These are phyloP conservation scores for Oostethus manadensis DNA, from an alignment of 2,113 vertebrate species.

Conservation along the genomic window DNA sequence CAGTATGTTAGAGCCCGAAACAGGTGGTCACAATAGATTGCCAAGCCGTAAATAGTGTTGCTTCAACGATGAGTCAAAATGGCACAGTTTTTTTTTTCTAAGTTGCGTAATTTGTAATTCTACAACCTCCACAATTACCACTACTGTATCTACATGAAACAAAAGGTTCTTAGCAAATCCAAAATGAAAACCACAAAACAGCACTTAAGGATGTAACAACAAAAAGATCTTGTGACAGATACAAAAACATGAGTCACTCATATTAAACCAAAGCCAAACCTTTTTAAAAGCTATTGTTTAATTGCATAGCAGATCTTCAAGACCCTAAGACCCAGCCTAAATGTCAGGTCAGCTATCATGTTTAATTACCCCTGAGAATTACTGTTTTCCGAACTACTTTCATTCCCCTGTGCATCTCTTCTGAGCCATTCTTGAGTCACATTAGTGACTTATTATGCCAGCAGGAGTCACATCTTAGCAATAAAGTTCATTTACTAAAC, in stretches of 20 bases:
- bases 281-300: not conserved
- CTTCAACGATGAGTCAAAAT: not conserved
- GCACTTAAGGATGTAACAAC: constrained; percentile 5
- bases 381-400: not conserved
- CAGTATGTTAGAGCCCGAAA: not conserved
- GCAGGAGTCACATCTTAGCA: not conserved
- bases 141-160: not conserved
- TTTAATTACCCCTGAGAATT: not conserved
- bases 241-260: constrained; percentile 4
- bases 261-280: not conserved
- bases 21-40: not conserved
- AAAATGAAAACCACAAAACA: constrained; percentile 6
- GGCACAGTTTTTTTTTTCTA: not conserved
- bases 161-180: not conserved
- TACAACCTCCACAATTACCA: not conserved
- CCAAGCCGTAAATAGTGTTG: constrained; percentile 1
- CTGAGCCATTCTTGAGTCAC: not conserved
- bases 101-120: not conserved
- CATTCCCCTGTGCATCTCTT: not conserved
- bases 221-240: constrained; percentile 5
- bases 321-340: not conserved
- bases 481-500: not conserved
- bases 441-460: not conserved
- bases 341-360: too few relatives aligned
- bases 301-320: not conserved